Conservation (phyloP, 92 coral and sea anemone species). For the Porites lobata region DNA sequence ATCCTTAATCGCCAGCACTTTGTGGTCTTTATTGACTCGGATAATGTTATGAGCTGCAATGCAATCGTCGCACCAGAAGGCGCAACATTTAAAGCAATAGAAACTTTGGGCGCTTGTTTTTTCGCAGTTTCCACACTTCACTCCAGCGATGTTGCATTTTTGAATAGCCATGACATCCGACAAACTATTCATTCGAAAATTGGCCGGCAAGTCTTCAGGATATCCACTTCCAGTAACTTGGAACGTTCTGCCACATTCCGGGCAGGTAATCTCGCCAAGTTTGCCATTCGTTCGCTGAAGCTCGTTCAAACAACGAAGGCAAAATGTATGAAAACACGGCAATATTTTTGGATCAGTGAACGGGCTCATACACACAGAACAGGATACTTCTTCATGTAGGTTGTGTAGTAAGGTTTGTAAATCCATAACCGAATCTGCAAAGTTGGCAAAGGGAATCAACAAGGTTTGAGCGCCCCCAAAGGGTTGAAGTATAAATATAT, state of each 20-base stretch:
- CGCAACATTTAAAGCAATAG: no score
- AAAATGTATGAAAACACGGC: background rate
- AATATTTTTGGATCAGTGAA: background rate
- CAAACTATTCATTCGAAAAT: conserved; percentile 51
- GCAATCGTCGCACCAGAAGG: no score
- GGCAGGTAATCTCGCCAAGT: background rate
- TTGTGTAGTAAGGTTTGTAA: background rate
- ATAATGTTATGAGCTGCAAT: no score
- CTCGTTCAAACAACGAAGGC: background rate
- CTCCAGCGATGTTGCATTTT: no score
- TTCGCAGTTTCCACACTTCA: no score
- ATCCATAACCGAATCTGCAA: background rate
- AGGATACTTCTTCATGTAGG: conserved; percentile 7
- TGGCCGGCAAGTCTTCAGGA: conserved; percentile 34
- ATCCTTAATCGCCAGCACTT: background rate
- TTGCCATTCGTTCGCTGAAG: background rate
- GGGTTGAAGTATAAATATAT: no score
- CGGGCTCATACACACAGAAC: conserved; percentile 1
- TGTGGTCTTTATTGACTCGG: no score
- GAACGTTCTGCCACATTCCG: background rate
- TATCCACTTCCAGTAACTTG: background rate
- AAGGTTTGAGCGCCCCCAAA: no score
- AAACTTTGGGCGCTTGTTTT: no score
- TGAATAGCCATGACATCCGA: background rate
- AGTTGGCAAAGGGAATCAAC: no score